Percentiles rank a stretch among this genome's conserved stretches.
Evolutionary conservation across 2,113 vertebrate genomes (phyloP).

Genomic region (Hydrolagus affinis): DNA sequence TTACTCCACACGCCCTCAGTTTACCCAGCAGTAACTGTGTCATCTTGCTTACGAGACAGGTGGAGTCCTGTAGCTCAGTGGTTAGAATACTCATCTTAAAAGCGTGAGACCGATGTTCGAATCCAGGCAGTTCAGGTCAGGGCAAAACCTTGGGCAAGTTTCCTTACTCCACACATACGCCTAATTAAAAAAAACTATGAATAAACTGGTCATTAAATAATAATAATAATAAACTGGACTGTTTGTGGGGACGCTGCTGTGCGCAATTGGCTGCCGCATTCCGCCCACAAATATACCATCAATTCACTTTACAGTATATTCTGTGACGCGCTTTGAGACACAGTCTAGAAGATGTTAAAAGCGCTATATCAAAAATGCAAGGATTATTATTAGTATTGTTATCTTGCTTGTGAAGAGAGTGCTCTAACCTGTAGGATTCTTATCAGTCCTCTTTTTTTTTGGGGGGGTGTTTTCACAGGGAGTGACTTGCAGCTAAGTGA

Average conservation of each 20-base stretch:
- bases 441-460: constrained; percentile 35
- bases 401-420: constrained; percentile 36
- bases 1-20: neutral
- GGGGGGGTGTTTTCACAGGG: constrained; percentile 73
- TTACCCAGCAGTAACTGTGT: constrained; percentile 29
- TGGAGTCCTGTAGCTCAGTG: too few species aligned
- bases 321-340: neutral
- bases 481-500: constrained; percentile 94
- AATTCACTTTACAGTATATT: too few species aligned
- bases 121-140: too few species aligned
- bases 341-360: constrained; percentile 37
- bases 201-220: constrained; percentile 37
- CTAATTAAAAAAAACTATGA: constrained; percentile 35
- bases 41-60: constrained; percentile 36
- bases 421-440: constrained; percentile 34
- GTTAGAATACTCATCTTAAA: too few species aligned
- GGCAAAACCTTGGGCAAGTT: too few species aligned
- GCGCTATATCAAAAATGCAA: too few species aligned
- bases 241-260: too few species aligned
- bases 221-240: constrained; percentile 32
- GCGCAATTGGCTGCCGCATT: too few species aligned
- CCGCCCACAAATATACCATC: too few species aligned
- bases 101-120: too few species aligned
- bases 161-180: too few species aligned
- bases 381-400: too few species aligned